Evolutionary conservation across 1,140 invertebrate genomes (phyloP).

Genomic region (Euwallacea similis): DNA sequence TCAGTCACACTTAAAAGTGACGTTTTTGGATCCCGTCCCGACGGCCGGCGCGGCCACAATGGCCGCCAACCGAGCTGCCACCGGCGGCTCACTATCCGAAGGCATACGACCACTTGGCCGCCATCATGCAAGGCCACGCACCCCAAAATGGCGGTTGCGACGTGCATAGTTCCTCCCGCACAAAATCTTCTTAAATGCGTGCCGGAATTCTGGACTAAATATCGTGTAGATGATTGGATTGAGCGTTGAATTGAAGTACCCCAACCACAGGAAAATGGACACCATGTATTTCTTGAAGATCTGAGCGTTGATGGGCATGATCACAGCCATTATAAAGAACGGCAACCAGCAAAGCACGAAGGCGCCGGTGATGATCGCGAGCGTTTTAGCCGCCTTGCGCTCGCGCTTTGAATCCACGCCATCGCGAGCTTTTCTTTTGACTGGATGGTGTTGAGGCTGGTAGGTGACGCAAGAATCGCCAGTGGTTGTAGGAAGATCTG

Average conservation of each 20-base stretch:
- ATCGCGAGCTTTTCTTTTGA: constrained; percentile 65
- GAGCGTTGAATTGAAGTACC: constrained; percentile 86
- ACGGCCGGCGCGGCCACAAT: constrained; percentile 50
- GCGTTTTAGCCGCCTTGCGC: constrained; percentile 86
- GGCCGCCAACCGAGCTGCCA: constrained; percentile 48
- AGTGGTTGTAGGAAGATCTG: constrained; percentile 63
- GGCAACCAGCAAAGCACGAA: constrained; percentile 89
- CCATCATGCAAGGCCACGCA: constrained; percentile 52
- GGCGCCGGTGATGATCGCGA: constrained; percentile 83
- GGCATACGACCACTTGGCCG: constrained; percentile 52
- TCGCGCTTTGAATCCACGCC: constrained; percentile 80
- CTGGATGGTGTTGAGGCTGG: constrained; percentile 52
- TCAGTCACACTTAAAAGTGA: constrained; percentile 54
- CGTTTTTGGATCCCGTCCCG: constrained; percentile 48
- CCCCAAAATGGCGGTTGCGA: constrained; percentile 51
- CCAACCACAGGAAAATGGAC: constrained; percentile 77
- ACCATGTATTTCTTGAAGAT: constrained; percentile 59
- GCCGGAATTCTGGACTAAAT: constrained; percentile 85
- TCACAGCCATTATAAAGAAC: constrained; percentile 86
- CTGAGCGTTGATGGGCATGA: constrained; percentile 71
- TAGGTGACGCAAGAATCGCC: constrained; percentile 53
- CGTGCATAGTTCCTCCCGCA: constrained; percentile 64
- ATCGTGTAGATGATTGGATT: constrained; percentile 90
- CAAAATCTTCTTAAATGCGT: constrained; percentile 82
- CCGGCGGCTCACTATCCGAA: constrained; percentile 47